Percentiles rank a stretch among this genome's conserved stretches.
Conservation (phyloP, 2,797 vertebrate genomes). For the Cossypha heuglini region DNA sequence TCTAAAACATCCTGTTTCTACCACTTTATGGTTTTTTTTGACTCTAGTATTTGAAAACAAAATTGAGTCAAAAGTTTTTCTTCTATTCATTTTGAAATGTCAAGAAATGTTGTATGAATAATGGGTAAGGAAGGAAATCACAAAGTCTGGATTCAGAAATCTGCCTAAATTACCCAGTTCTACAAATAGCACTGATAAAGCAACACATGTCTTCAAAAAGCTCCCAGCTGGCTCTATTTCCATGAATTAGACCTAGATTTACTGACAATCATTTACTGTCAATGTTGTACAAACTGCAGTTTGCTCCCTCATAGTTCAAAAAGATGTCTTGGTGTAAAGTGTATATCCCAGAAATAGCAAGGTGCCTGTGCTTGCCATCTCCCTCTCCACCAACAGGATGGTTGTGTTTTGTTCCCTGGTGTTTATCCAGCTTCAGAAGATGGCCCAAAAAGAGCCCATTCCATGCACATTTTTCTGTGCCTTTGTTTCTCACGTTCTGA, state of each 20-base stretch:
- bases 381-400: neutral
- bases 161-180: neutral
- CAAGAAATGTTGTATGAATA: neutral
- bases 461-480: neutral
- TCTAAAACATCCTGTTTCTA: neutral
- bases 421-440: neutral
- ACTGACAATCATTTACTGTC: neutral
- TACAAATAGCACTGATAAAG: constrained; percentile 9
- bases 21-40: neutral
- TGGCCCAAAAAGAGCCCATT: neutral
- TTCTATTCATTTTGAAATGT: neutral
- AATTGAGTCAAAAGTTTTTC: neutral
- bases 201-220: neutral
- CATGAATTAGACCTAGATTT: neutral
- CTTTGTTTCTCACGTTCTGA: neutral
- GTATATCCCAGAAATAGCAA: neutral
- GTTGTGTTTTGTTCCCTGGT: neutral
- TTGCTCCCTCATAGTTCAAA: neutral
- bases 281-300: neutral
- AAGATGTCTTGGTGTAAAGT: neutral
- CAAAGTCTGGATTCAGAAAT: neutral
- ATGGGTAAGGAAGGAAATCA: neutral
- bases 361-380: neutral
- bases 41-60: neutral
- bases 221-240: constrained; percentile 10